Evolutionary conservation across 1,140 invertebrate genomes (phyloP).

Genomic region (Marisa cornuarietis): DNA sequence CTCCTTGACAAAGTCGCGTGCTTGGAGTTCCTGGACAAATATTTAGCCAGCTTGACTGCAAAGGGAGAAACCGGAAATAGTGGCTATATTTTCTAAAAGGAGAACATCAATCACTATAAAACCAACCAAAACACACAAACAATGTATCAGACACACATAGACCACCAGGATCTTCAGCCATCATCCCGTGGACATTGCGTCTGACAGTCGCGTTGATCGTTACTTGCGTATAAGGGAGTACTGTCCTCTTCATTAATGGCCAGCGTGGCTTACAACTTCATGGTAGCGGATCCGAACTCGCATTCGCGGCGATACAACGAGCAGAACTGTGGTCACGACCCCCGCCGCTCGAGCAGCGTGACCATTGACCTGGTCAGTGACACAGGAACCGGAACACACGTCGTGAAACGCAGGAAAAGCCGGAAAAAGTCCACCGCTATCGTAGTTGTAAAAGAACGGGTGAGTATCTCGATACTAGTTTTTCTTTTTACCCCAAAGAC

Average conservation of each 20-base stretch:
- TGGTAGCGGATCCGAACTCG: slow-evolving; percentile 39
- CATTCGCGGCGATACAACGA: slow-evolving; percentile 35
- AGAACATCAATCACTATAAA: too few relatives aligned
- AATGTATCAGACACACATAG: too few relatives aligned
- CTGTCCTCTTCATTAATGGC: slow-evolving; percentile 27
- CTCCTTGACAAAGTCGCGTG: too few relatives aligned
- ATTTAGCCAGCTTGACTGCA: too few relatives aligned
- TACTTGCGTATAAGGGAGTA: neutral
- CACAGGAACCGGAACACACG: neutral
- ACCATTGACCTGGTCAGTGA: slow-evolving; percentile 16
- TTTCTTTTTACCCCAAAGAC: too few relatives aligned
- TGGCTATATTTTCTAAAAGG: too few relatives aligned
- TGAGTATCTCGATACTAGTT: slow-evolving; percentile 8
- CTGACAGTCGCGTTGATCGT: neutral
- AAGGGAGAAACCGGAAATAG: too few relatives aligned
- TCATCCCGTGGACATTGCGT: too few relatives aligned
- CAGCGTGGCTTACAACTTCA: slow-evolving; percentile 44
- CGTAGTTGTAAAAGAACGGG: slow-evolving; percentile 25
- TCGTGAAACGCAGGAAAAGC: slow-evolving; percentile 18
- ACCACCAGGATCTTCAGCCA: too few relatives aligned
- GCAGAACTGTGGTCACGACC: slow-evolving; percentile 21
- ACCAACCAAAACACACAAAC: too few relatives aligned
- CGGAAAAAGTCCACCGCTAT: slow-evolving; percentile 24
- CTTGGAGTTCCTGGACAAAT: too few relatives aligned
- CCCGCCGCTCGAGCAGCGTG: slow-evolving; percentile 15